Evolutionary conservation across 2,888 invertebrate species (phyloP).

Genomic region (Hemistola chrysoprasaria): DNA sequence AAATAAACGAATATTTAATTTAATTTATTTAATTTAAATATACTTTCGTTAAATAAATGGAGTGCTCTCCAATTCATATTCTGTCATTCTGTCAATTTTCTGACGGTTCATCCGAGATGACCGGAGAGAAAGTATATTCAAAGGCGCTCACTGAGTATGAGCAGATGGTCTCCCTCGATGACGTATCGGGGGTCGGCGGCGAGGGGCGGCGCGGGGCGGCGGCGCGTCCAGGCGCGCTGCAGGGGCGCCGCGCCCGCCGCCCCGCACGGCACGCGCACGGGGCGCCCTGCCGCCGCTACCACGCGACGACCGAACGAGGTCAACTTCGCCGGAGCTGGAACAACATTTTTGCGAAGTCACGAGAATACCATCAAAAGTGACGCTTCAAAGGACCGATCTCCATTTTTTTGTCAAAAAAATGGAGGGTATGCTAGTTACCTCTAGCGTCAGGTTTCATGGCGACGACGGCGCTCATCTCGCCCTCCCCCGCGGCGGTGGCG

Average conservation of each 20-base stretch:
- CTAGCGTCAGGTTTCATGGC: constrained; percentile 87
- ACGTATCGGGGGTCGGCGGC: constrained; percentile 49
- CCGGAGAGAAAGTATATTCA: too few species aligned
- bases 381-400: too few species aligned
- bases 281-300: constrained; percentile 83
- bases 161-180: constrained; percentile 80
- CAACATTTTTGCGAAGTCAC: too few species aligned
- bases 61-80: too few species aligned
- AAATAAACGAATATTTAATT: too few species aligned
- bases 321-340: constrained; percentile 89
- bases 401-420: too few species aligned
- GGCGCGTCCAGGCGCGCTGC: constrained; percentile 86
- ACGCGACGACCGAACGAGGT: constrained; percentile 90
- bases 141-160: constrained; percentile 85
- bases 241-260: constrained; percentile 88
- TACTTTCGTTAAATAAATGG: too few species aligned
- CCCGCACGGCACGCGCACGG: constrained; percentile 85
- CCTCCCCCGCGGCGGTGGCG: constrained; percentile 84
- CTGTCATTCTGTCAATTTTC: too few species aligned
- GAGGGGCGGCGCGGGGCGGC: constrained; percentile 84
- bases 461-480: constrained; percentile 89
- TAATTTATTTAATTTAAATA: too few species aligned
- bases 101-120: too few species aligned
- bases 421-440: too few species aligned
- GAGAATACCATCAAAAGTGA: too few species aligned